Conservation (phyloP, 2,797 vertebrate genomes). For the Poeciliopsis infans region DNA sequence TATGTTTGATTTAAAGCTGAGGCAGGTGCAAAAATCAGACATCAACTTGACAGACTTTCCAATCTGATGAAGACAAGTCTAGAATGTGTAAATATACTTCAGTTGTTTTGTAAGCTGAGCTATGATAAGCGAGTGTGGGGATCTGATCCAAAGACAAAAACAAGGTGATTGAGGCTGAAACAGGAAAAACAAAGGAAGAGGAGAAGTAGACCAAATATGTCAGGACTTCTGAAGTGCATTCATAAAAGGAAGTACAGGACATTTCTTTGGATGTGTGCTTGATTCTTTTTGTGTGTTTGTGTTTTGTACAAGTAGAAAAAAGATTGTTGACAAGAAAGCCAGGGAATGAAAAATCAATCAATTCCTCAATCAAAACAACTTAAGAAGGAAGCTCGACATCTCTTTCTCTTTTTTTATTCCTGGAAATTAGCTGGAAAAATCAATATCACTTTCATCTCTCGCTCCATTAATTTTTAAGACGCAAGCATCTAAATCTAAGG, state of each 20-base stretch:
- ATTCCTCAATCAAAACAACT: conserved; percentile 10
- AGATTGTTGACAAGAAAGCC: neutral
- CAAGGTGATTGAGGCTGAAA: neutral
- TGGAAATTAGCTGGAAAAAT: conserved; percentile 8
- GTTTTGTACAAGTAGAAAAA: neutral
- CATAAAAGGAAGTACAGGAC: neutral
- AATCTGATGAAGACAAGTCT: neutral
- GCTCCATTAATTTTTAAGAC: conserved; percentile 6
- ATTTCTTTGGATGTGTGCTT: neutral
- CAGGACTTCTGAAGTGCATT: neutral
- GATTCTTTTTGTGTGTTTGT: neutral
- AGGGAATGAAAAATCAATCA: neutral
- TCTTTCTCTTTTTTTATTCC: neutral
- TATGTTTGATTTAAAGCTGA: neutral
- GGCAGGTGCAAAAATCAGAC: neutral
- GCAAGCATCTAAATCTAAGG: neutral
- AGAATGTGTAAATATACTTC: neutral
- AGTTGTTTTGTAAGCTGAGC: conserved; percentile 9
- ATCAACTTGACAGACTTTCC: neutral
- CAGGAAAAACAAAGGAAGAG: neutral
- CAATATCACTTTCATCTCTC: conserved; percentile 25
- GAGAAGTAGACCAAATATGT: neutral
- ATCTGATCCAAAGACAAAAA: neutral
- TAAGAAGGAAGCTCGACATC: neutral
- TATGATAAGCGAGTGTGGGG: neutral